Base-by-base conservation (phyloP, 2,888 invertebrate genomes). In the Cinara cedri region DNA sequence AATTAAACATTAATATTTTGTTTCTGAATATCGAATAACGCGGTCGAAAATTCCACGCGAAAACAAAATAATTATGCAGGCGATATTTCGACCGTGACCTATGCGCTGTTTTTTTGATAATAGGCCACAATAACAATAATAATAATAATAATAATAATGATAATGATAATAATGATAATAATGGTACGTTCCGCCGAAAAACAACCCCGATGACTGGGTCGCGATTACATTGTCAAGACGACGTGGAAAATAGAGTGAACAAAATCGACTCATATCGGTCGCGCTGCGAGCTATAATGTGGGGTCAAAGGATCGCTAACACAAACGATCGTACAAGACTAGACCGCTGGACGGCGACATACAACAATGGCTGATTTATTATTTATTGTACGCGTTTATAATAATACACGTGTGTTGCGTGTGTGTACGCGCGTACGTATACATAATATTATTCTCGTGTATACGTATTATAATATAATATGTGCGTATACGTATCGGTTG, bases 331-430 rank as follows among this genome's bases (percentile, higher is more conserved):
- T 74, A 51, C 55, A 14, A 66, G 46, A 66, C 76, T 51, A 78
- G 78, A 78, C 78, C 70, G 78, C 60, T 78, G 51, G 78, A 57
- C 78, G n/a, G 78, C 78, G 68, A 78, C 70, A 21, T 4, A 78
- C 19, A 60, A 75, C 78, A 70, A 78, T 78, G 70, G 60, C 49
- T 62, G 78, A 78, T 78, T 78, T 78, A 70, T 70, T 57, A 49
- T 78, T 78, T 78, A 78, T 78, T 60, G 68, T 76, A 57, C 49
- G 62, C 42, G 63, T 63, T 74, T 63, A 74, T 44, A 51, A 66
- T 66, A 76, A 55, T 75, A 57, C 66, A 57, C n/a, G n/a, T n/a
- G n/a, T n/a, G n/a, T n/a, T n/a, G n/a, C n/a, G n/a, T n/a, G n/a
- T n/a, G n/a, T 68, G 44, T 49, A 49, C 46, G 16, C 46, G 16